Evolutionary conservation across 2,113 vertebrate genomes (phyloP).

Genomic region (Oenanthe melanoleuca): DNA sequence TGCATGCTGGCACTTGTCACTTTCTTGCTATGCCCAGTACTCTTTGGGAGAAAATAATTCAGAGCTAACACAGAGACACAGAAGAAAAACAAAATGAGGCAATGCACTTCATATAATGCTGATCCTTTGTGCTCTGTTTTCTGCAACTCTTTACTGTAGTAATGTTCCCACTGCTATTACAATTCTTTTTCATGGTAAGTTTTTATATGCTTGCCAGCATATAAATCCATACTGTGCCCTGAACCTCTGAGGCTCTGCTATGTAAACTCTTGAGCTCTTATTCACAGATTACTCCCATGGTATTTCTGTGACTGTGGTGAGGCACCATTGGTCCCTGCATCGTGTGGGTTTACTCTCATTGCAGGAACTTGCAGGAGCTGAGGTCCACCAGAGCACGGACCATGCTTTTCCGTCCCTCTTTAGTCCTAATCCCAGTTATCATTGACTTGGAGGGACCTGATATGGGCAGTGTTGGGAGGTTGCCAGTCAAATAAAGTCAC

Average conservation of each 20-base stretch:
- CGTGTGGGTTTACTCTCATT: background rate
- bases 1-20: background rate
- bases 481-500: background rate
- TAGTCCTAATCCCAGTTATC: background rate
- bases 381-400: background rate
- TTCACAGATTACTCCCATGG: background rate
- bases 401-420: background rate
- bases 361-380: background rate
- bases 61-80: background rate
- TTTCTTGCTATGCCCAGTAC: background rate
- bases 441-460: background rate
- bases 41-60: background rate
- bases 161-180: background rate
- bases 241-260: background rate
- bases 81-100: background rate
- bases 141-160: background rate
- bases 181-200: background rate
- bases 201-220: background rate
- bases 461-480: background rate
- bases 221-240: background rate
- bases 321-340: background rate
- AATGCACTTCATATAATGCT: background rate
- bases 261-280: background rate
- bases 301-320: background rate
- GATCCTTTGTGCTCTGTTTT: background rate